phyloP scores from a whole-genome alignment of 2,888 invertebrate genomes.

The Parochlus steinenii region DNA sequence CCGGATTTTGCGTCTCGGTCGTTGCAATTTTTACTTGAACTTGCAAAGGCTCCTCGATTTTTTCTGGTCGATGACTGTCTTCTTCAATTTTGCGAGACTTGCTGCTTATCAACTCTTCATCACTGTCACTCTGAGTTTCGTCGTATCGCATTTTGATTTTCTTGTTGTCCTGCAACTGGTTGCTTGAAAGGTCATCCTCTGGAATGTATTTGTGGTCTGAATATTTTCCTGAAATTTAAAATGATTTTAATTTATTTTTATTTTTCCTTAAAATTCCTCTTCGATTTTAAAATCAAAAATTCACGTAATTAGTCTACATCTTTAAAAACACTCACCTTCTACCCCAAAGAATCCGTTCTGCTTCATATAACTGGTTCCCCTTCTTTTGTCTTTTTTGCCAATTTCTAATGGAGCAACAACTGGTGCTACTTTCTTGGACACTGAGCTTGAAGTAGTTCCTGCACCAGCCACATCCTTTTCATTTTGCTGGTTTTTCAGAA shows the following conservation, averaged over 20 bases:
- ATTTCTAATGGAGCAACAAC: neutral
- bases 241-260: too few relatives aligned
- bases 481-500: neutral
- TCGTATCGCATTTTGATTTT: neutral
- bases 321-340: conserved; percentile 15
- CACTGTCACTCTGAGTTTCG: neutral
- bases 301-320: neutral
- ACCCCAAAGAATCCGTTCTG: conserved; percentile 16
- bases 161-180: neutral
- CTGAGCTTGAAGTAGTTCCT: neutral
- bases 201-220: too few relatives aligned
- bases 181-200: too few relatives aligned
- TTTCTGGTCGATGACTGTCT: too few relatives aligned
- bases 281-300: neutral
- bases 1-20: too few relatives aligned
- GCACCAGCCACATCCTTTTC: neutral
- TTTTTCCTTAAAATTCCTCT: too few relatives aligned
- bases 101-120: neutral
- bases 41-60: too few relatives aligned
- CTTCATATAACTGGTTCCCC: conserved; percentile 13
- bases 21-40: too few relatives aligned
- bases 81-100: too few relatives aligned
- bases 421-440: neutral
- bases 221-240: too few relatives aligned
- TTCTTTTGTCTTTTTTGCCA: neutral